These are phyloP conservation scores for Lasioglossum morio DNA, from an alignment of 2,888 invertebrate genomes.

Conservation along the genomic window DNA sequence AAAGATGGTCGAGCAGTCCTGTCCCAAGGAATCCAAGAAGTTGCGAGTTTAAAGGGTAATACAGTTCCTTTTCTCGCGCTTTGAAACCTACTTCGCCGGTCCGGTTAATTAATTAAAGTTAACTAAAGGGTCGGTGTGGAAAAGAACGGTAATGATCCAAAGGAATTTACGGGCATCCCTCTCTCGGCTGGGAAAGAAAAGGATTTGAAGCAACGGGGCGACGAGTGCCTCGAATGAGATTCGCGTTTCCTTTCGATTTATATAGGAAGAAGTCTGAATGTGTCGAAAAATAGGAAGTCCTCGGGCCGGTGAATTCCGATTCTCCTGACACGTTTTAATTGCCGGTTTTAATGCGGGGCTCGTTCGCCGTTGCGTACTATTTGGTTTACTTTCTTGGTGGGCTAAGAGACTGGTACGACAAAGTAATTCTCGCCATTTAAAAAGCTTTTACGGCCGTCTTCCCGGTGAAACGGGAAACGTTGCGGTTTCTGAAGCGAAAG, in stretches of 20 bases:
- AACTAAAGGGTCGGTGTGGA: constrained; percentile 25
- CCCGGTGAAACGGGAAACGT: neutral
- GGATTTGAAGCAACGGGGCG: constrained; percentile 43
- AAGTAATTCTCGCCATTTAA: constrained; percentile 47
- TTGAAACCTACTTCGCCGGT: neutral
- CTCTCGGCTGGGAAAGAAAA: constrained; percentile 17
- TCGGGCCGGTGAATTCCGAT: constrained; percentile 64
- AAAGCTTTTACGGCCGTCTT: constrained; percentile 28
- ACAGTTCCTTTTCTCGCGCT: constrained; percentile 5
- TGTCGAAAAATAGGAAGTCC: constrained; percentile 34
- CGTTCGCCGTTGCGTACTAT: constrained; percentile 26
- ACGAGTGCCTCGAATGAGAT: neutral
- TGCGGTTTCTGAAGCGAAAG: neutral
- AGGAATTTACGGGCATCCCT: constrained; percentile 48
- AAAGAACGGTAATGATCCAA: constrained; percentile 30
- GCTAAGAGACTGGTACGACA: constrained; percentile 20
- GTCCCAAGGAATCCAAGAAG: constrained; percentile 7
- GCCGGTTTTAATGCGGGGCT: constrained; percentile 67
- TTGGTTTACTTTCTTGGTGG: constrained; percentile 26
- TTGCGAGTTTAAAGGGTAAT: constrained; percentile 21
- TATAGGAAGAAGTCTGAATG: neutral
- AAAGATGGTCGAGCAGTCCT: neutral
- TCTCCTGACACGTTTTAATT: constrained; percentile 73
- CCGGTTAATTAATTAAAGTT: constrained; percentile 47
- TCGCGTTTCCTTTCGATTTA: constrained; percentile 38